Evolutionary conservation across 2,113 vertebrate genomes (phyloP).

Genomic region (Ginglymostoma cirratum): DNA sequence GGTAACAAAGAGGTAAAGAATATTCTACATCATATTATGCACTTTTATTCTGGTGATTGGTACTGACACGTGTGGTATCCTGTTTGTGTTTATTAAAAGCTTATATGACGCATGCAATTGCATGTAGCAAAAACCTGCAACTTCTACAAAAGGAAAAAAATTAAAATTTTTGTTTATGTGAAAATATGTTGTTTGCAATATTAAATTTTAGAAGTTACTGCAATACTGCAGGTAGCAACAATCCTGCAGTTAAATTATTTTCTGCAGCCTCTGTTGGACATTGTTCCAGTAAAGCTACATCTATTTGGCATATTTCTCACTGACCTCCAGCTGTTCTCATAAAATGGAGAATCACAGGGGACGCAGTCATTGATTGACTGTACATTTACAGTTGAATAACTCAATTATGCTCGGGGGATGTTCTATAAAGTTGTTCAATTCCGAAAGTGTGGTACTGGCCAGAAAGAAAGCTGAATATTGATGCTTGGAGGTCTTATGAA

Average conservation of each 20-base stretch:
- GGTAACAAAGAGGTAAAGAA: too few species aligned
- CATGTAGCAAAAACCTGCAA: background rate
- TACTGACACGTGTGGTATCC: too few species aligned
- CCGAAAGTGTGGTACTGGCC: background rate
- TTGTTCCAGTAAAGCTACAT: background rate
- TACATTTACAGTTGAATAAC: conserved; percentile 4
- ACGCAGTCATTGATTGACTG: conserved; percentile 5
- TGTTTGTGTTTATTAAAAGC: too few species aligned
- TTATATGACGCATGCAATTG: too few species aligned
- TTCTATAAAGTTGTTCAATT: conserved; percentile 9
- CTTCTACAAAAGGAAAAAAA: background rate
- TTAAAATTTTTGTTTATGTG: background rate
- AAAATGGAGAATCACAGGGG: conserved; percentile 1
- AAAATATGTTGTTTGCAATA: too few species aligned
- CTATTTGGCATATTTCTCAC: conserved; percentile 14
- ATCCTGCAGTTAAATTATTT: background rate
- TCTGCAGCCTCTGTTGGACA: background rate
- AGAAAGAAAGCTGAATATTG: background rate
- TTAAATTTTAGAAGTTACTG: background rate
- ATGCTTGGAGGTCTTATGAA: background rate
- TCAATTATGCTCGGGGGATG: conserved; percentile 11
- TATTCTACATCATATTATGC: too few species aligned
- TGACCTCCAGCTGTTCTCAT: conserved; percentile 25
- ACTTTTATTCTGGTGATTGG: too few species aligned
- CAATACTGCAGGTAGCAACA: background rate